These are phyloP conservation scores for Prionace glauca DNA, from an alignment of 2,797 vertebrate species.

Conservation along the genomic window DNA sequence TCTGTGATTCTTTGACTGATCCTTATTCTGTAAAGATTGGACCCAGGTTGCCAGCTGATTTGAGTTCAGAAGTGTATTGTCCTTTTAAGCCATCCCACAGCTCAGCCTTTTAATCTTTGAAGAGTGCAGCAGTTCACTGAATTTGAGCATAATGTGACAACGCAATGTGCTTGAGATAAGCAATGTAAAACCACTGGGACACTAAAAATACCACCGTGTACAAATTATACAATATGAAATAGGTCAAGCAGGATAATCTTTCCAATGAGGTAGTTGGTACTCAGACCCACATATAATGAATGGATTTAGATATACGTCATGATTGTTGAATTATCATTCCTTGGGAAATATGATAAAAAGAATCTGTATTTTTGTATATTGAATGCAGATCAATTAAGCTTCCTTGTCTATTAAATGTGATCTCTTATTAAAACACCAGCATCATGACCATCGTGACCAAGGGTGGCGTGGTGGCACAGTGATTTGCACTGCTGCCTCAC, in stretches of 20 bases:
- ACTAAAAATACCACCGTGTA: neutral
- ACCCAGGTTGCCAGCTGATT: neutral
- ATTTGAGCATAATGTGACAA: neutral
- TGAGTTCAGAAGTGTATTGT: neutral
- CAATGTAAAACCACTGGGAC: neutral
- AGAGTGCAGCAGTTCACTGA: neutral
- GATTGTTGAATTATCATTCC: neutral
- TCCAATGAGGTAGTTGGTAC: neutral
- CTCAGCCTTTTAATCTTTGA: constrained; percentile 3
- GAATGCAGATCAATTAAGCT: neutral
- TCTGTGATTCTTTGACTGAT: neutral
- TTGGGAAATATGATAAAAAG: neutral
- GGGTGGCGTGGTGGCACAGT: too few relatives aligned
- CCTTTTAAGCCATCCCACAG: neutral
- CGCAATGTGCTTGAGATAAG: constrained; percentile 20
- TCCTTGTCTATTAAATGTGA: neutral
- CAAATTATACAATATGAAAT: neutral
- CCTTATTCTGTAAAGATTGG: neutral
- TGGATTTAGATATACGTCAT: neutral
- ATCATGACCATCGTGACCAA: too few relatives aligned
- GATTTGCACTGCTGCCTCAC: too few relatives aligned
- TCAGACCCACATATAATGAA: neutral
- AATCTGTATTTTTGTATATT: neutral
- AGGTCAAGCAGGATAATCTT: neutral
- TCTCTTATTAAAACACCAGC: neutral